These are phyloP conservation scores for Myotis findleyi DNA, from an alignment of 2,797 vertebrate species.

Conservation along the genomic window DNA sequence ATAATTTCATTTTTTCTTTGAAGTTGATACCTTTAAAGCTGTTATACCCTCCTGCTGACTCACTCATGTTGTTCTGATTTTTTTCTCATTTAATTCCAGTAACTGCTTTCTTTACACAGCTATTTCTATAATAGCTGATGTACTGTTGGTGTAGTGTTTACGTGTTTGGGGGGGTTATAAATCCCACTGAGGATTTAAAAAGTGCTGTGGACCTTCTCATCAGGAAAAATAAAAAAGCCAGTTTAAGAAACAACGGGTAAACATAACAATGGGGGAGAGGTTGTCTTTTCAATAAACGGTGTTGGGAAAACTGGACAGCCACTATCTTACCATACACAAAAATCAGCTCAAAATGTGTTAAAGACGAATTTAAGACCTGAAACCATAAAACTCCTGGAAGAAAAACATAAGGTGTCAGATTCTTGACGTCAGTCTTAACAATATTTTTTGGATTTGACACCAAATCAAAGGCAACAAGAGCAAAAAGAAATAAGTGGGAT, in stretches of 20 bases:
- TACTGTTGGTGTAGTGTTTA: not conserved
- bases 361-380: not conserved
- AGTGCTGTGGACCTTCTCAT: not conserved
- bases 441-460: not conserved
- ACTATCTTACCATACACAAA: not conserved
- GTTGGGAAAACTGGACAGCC: not conserved
- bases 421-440: not conserved
- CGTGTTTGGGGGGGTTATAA: not conserved
- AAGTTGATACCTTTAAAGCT: slow-evolving; percentile 59
- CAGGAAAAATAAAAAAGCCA: not conserved
- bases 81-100: slow-evolving; percentile 53
- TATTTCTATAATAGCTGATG: not conserved
- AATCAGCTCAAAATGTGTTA: not conserved
- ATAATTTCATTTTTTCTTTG: slow-evolving; percentile 79
- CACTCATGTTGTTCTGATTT: slow-evolving; percentile 5
- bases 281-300: not conserved
- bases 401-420: not conserved
- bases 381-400: not conserved
- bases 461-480: not conserved
- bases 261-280: not conserved
- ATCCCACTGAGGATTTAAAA: not conserved
- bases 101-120: slow-evolving; percentile 48
- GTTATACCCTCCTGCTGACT: slow-evolving; percentile 62
- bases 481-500: not conserved
- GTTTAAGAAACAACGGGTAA: not conserved